Conservation (phyloP, 2,888 invertebrate species). For the Pyralis farinalis region DNA sequence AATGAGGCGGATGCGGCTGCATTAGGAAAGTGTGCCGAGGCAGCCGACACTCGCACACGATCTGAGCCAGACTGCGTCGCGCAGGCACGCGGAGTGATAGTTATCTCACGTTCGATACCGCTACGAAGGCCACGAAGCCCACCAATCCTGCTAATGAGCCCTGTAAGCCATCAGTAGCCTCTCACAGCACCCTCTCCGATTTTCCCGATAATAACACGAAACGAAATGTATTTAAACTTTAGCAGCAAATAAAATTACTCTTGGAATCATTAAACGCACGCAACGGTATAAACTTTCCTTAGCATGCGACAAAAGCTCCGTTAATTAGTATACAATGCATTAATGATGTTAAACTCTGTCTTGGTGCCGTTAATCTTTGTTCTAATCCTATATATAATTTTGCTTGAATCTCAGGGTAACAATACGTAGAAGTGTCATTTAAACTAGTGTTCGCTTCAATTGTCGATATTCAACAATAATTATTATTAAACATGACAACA, state of each 20-base stretch:
- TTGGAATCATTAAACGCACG: neutral
- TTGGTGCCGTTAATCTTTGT: no score
- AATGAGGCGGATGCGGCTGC: conserved; percentile 58
- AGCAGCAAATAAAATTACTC: conserved; percentile 9
- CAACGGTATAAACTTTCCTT: neutral
- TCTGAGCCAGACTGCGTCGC: conserved; percentile 36
- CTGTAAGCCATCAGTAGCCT: neutral
- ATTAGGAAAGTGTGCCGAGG: conserved; percentile 67
- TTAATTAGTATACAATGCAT: conserved; percentile 1
- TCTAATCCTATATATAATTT: no score
- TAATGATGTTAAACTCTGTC: no score
- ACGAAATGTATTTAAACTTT: conserved; percentile 2
- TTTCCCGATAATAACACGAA: conserved; percentile 1
- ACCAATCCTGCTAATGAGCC: conserved; percentile 33
- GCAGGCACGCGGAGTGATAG: conserved; percentile 32
- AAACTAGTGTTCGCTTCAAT: no score
- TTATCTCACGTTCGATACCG: conserved; percentile 47
- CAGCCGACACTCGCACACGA: conserved; percentile 34
- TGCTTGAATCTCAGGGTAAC: no score
- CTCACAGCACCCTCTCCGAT: conserved; percentile 5
- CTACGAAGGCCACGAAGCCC: conserved; percentile 26
- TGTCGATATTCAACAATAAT: no score
- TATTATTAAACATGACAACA: no score
- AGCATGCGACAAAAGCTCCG: conserved; percentile 1
- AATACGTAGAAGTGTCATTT: no score